These are phyloP conservation scores for Pyralis farinalis DNA, from an alignment of 2,888 invertebrate species.

Conservation along the genomic window DNA sequence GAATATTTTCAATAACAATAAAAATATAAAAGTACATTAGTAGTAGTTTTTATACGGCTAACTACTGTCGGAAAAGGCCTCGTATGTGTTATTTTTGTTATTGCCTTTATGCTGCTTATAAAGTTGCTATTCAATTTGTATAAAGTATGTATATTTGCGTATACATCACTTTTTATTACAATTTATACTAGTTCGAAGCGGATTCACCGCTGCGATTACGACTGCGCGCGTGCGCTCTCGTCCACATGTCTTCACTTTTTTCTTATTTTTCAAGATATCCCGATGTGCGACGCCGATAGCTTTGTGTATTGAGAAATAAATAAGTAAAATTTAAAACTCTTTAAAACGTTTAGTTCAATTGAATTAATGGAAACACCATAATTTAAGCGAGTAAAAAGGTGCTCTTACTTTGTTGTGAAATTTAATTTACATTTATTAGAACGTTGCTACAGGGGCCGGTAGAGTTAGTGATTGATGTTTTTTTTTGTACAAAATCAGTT, in stretches of 20 bases:
- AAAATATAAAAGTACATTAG: no score
- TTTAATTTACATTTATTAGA: no score
- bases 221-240: constrained; percentile 16
- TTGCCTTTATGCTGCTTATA: no score
- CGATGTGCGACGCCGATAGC: constrained; percentile 9
- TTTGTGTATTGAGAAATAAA: constrained; percentile 8
- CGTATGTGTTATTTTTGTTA: no score
- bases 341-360: not conserved
- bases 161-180: constrained; percentile 10
- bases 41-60: no score
- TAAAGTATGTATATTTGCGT: not conserved
- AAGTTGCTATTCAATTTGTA: no score
- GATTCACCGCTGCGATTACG: constrained; percentile 7
- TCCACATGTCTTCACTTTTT: constrained; percentile 4
- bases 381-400: no score
- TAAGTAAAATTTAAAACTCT: not conserved
- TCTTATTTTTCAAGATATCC: constrained; percentile 6
- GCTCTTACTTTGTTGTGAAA: not conserved
- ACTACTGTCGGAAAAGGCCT: no score
- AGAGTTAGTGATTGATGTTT: no score
- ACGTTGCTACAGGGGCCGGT: no score
- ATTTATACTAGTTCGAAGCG: constrained; percentile 4
- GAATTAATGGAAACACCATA: not conserved
- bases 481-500: no score
- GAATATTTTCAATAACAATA: no score